Percentiles rank a stretch among this genome's conserved stretches.
Evolutionary conservation across 2,797 vertebrate species (phyloP).

Genomic region (Trematomus bernacchii): DNA sequence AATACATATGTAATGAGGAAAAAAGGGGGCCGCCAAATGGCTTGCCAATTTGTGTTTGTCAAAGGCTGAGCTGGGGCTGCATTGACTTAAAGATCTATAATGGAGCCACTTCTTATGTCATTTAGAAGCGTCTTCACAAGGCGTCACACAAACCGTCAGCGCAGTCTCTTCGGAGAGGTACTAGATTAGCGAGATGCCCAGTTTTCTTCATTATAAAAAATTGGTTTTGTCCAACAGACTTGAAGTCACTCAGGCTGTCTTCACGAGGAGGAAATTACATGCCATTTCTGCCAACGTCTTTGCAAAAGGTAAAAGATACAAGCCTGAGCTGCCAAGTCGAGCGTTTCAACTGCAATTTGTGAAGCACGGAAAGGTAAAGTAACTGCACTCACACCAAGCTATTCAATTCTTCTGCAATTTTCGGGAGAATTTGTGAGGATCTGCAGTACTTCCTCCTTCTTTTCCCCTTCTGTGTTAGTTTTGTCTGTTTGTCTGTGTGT

Average conservation of each 20-base stretch:
- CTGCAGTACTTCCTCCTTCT: too few species aligned
- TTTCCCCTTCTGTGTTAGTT: too few species aligned
- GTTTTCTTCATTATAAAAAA: slow-evolving; percentile 73
- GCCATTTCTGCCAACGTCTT: slow-evolving; percentile 45
- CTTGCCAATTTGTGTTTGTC: slow-evolving; percentile 80
- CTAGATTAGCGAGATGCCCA: slow-evolving; percentile 60
- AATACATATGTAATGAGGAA: slow-evolving; percentile 80
- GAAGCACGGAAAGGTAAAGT: slow-evolving; percentile 21
- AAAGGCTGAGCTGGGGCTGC: slow-evolving; percentile 66
- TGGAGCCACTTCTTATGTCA: slow-evolving; percentile 71
- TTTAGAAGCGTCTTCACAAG: slow-evolving; percentile 56
- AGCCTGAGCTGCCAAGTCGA: slow-evolving; percentile 45
- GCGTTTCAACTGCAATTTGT: slow-evolving; percentile 56
- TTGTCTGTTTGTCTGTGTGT: too few species aligned
- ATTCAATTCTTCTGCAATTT: slow-evolving; percentile 22
- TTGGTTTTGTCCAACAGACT: slow-evolving; percentile 64
- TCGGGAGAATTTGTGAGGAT: too few species aligned
- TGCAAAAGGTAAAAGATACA: slow-evolving; percentile 57
- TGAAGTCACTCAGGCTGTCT: slow-evolving; percentile 58
- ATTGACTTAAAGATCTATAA: slow-evolving; percentile 78
- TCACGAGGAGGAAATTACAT: slow-evolving; percentile 61
- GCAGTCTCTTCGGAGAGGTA: slow-evolving; percentile 35
- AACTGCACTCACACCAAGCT: slow-evolving; percentile 12
- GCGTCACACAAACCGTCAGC: slow-evolving; percentile 32
- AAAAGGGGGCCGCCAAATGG: slow-evolving; percentile 68